Base-by-base conservation (phyloP, 2,888 invertebrate species). In the Orthosia incerta region DNA sequence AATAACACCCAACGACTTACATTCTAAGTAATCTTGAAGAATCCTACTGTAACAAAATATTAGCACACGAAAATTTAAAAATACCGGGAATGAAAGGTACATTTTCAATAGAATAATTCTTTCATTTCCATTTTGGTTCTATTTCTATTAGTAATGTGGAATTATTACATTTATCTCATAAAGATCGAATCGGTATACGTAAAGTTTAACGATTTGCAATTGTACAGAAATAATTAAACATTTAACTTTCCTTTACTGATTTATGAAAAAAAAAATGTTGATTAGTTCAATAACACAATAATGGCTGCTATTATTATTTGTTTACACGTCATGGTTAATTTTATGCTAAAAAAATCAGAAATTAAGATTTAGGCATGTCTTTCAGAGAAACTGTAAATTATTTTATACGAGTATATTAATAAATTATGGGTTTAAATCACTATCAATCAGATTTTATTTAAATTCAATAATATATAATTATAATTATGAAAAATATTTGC, bases 1-100 rank as follows among this genome's bases (percentile, higher is more conserved):
- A 51, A 56, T 60, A 31, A 76, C 67, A 74, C 74, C 56, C 26
- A 53, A 63, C 57, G 31, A 59, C 66, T 50, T 51, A 71, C 18
- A 62, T 60, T 71, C 62, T 63, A 15, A 62, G 45, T 31, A 46
- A 55, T 55, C 65, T 77, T 65, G 57, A 45, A 51, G 16, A 53
- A 53, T 31, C 12, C n/a, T 50, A 23, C 50, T 51, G 20, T 18
- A 51, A 57, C 16, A 62, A 57, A 60, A 48, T 12, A 50, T 67
- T 16, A 45, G 31, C 50, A 51, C 55, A 71, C 45, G 60, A 50
- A 71, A n/a, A n/a, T 13, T 1, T 4, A 15, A 9, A 62, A 51
- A 57, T n/a, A 9, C 20, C 74, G 65, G 51, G 13, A 65, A 48
- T 16, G 50, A 3, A 46, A 65, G 5, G 2, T 46, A 48, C 39